Conservation (phyloP, 2,113 vertebrate species). For the Camelus bactrianus region DNA sequence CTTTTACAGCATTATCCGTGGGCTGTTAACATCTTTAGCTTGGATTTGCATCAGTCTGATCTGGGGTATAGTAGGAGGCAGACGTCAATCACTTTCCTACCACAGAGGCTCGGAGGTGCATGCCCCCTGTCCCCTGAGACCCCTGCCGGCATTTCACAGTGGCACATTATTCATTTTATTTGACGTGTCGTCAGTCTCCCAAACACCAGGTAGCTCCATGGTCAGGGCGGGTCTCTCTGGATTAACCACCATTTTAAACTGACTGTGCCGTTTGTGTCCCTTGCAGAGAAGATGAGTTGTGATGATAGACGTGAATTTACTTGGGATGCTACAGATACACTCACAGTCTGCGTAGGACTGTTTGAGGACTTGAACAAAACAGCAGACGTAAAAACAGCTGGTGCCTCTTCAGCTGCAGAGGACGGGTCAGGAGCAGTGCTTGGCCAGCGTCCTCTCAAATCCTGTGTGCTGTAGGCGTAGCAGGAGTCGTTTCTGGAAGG, state of each 20-base stretch:
- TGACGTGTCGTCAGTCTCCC: background rate
- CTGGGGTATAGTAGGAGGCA: fast-evolving
- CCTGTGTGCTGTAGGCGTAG: background rate
- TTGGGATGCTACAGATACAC: background rate
- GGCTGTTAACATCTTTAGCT: background rate
- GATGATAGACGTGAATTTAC: background rate
- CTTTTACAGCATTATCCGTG: fast-evolving
- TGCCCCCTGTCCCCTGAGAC: fast-evolving
- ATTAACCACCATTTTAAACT: background rate
- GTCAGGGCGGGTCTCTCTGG: background rate
- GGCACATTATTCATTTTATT: background rate
- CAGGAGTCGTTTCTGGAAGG: background rate
- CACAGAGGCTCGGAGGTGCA: fast-evolving
- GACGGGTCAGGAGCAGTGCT: background rate
- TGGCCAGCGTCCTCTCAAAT: fast-evolving
- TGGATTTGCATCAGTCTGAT: background rate
- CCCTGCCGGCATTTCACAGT: background rate
- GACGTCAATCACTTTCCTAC: background rate
- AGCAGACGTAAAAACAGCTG: too few relatives aligned
- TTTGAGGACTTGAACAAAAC: background rate
- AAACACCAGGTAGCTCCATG: fast-evolving
- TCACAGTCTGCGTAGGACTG: background rate
- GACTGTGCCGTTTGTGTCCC: background rate
- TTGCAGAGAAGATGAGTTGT: background rate
- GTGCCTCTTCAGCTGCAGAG: background rate